These are phyloP conservation scores for Tetramorium simillimum DNA, from an alignment of 1,140 invertebrate genomes.

Conservation along the genomic window DNA sequence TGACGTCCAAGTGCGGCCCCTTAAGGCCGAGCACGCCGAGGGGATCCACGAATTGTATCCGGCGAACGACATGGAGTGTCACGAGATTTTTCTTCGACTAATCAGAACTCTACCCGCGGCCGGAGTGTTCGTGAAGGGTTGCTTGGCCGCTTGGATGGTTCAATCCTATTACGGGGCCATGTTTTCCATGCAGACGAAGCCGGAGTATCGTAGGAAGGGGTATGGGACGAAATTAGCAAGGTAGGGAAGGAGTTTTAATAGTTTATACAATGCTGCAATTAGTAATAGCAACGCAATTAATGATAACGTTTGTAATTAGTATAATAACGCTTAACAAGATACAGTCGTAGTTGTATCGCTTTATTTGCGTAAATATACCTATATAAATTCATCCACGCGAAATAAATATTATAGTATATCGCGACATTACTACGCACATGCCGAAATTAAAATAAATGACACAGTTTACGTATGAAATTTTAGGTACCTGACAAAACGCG, in stretches of 20 bases:
- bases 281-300: background rate
- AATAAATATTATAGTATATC: background rate
- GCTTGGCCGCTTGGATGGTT: conserved; percentile 93
- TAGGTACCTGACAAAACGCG: conserved; percentile 88
- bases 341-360: background rate
- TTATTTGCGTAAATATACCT: background rate
- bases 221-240: conserved; percentile 84
- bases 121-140: conserved; percentile 90
- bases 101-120: conserved; percentile 91
- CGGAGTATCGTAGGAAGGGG: conserved; percentile 92
- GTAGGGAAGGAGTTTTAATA: conserved; percentile 63
- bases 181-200: conserved; percentile 96
- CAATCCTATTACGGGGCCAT: conserved; percentile 95
- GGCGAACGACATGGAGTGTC: conserved; percentile 93
- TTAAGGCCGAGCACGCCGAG: conserved; percentile 91
- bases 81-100: conserved; percentile 92
- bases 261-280: background rate
- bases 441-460: background rate
- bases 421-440: background rate
- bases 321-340: background rate
- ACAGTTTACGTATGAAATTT: background rate
- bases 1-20: conserved; percentile 85
- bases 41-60: conserved; percentile 93
- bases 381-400: background rate
- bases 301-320: no score